Base-by-base conservation (phyloP, 2,797 vertebrate species). In the Pampus argenteus region DNA sequence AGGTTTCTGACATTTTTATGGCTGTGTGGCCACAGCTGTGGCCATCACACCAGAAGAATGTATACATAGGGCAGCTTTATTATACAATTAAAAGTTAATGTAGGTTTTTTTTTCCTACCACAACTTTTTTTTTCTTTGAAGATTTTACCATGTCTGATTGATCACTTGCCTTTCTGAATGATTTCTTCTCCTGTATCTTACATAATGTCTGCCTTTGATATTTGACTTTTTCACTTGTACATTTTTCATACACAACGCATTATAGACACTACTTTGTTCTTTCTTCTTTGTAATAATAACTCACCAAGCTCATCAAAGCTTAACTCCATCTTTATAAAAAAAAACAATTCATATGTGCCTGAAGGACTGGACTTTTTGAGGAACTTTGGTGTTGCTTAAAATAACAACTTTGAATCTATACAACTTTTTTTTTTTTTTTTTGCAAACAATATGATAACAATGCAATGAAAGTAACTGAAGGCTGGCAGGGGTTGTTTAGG, bases 41-140 rank as follows among this genome's bases (percentile, higher is more conserved):
- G n/a, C n/a, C n/a, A n/a, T n/a, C n/a, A n/a, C n/a, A n/a, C n/a
- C 48, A 34, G 34, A 64, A 71, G 36, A 59, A 70, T 49, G 51
- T 69, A 66, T 79, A 47, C 56, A 65, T 67, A 66, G 71, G 29
- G 40, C 58, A 66, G 52, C 42, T 76, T 49, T 42, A 71, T 44
- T 76, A 62, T 29, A 66, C 76, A 88, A 86, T 88, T 84, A 88
- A 88, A 88, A 78, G 79, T 85, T 82, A 71, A 77, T 60, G 58
- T 64, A 44, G 71, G 38, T 52, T 71, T 67, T 65, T 67, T 55
- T 11, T 82, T 29, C 61, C 18, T 71, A 50, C n/a, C 64, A 51
- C 48, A 76, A 73, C 60, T 64, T 66, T 40, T 78, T 87, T 62
- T 64, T 66, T 40, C 79, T 87, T 89, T 90, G 71, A 90, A 85